These are phyloP conservation scores for Mythimna albipuncta DNA, from an alignment of 2,888 invertebrate genomes.

Conservation along the genomic window DNA sequence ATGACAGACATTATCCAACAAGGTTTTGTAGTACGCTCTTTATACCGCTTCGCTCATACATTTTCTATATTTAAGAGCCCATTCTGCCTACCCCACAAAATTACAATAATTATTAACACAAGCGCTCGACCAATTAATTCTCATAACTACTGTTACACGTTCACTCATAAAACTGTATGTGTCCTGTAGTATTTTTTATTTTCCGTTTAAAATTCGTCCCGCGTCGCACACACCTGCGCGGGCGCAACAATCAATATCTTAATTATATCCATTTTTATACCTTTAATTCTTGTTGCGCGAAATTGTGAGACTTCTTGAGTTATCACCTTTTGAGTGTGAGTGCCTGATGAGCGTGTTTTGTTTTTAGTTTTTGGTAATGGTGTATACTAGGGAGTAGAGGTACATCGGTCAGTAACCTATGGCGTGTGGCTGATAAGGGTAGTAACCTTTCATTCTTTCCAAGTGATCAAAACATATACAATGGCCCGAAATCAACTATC, in stretches of 20 bases:
- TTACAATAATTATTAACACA: constrained; percentile 37
- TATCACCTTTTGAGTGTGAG: constrained; percentile 19
- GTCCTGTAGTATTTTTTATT: constrained; percentile 49
- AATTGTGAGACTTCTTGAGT: constrained; percentile 40
- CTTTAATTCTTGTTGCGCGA: constrained; percentile 57
- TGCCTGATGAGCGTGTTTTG: not conserved
- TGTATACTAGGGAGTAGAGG: not conserved
- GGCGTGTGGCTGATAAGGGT: not conserved
- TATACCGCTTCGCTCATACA: not conserved
- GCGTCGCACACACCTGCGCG: constrained; percentile 71
- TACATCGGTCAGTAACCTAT: not conserved
- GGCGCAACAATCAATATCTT: constrained; percentile 76
- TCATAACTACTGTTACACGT: constrained; percentile 49
- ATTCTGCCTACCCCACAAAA: constrained; percentile 27
- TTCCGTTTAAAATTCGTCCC: constrained; percentile 66
- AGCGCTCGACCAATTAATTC: constrained; percentile 51
- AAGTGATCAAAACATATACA: too few relatives aligned
- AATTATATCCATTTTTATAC: constrained; percentile 72
- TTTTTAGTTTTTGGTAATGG: not conserved
- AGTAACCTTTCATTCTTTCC: too few relatives aligned
- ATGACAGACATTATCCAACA: not conserved
- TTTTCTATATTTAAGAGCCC: constrained; percentile 32
- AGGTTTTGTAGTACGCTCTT: not conserved
- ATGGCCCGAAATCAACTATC: too few relatives aligned
- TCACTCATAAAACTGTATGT: constrained; percentile 39